These are phyloP conservation scores for Bombus consobrinus DNA, from an alignment of 1,140 invertebrate genomes.

Conservation along the genomic window DNA sequence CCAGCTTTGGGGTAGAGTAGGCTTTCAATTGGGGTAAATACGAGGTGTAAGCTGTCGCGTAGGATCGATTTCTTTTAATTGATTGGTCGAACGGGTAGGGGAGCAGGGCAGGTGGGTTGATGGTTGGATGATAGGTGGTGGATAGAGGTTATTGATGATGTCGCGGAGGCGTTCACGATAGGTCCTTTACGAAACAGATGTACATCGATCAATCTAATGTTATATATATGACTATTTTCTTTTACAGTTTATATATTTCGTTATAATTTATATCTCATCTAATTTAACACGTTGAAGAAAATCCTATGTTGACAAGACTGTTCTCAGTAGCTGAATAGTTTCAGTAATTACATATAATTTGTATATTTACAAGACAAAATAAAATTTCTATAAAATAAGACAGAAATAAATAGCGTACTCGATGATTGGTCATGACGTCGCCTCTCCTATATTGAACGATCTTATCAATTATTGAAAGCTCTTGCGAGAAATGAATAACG, in stretches of 20 bases:
- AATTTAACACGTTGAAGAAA: too few species aligned
- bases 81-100: not conserved
- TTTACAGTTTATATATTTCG: not conserved
- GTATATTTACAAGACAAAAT: too few species aligned
- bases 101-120: not conserved
- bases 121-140: not conserved
- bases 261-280: not conserved
- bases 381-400: too few species aligned
- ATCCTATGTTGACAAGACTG: too few species aligned
- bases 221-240: too few species aligned
- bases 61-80: slow-evolving; percentile 38
- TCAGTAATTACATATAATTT: too few species aligned
- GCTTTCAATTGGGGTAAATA: slow-evolving; percentile 14
- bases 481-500: not conserved
- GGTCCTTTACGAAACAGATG: not conserved
- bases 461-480: not conserved
- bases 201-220: not conserved
- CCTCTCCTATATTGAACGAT: too few species aligned
- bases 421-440: too few species aligned
- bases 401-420: not conserved
- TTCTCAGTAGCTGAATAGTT: too few species aligned
- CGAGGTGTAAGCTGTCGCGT: slow-evolving; percentile 7
- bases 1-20: not conserved
- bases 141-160: slow-evolving; percentile 11
- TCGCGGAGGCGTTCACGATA: not conserved